A percentile compares a stretch with the other conserved stretches of the same genome.
Conservation (phyloP, 2,888 invertebrate species). For the Pristionchus fissidentatus region DNA sequence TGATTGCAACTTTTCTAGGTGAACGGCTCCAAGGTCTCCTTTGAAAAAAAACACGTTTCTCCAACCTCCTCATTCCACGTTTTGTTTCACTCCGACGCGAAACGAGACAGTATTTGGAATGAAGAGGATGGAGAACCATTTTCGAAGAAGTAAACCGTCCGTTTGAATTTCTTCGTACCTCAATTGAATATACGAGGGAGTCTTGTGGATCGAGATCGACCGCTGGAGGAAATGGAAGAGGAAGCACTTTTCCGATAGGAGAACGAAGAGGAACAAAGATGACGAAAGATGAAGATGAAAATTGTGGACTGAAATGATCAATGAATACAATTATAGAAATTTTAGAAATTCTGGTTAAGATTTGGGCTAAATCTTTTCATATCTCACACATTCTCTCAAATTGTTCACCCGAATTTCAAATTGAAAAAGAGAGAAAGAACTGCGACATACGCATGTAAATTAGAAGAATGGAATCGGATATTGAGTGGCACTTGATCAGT, state of each 20-base stretch:
- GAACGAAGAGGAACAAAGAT: not conserved
- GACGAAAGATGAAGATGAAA: constrained; percentile 12
- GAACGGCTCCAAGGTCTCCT: too few species aligned
- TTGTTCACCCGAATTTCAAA: not conserved
- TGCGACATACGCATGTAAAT: constrained; percentile 1
- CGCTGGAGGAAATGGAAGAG: constrained; percentile 43
- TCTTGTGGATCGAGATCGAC: constrained; percentile 9
- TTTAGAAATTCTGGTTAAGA: too few species aligned
- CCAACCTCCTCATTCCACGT: too few species aligned
- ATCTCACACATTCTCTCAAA: not conserved
- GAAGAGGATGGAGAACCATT: too few species aligned
- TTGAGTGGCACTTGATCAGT: not conserved
- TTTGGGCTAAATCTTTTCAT: too few species aligned
- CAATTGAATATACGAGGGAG: constrained; percentile 8
- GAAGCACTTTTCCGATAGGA: not conserved
- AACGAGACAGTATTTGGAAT: too few species aligned
- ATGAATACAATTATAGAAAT: not conserved
- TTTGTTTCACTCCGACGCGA: too few species aligned
- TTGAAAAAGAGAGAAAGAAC: too few species aligned
- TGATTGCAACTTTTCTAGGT: not conserved
- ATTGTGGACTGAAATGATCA: constrained; percentile 19
- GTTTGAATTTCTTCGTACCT: too few species aligned
- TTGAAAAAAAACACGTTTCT: too few species aligned
- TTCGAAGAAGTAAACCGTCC: too few species aligned
- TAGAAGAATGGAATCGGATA: not conserved